Percentiles rank a stretch among this genome's conserved stretches.
phyloP scores from a whole-genome alignment of 2,797 vertebrate species.

The Liparis tanakae region DNA sequence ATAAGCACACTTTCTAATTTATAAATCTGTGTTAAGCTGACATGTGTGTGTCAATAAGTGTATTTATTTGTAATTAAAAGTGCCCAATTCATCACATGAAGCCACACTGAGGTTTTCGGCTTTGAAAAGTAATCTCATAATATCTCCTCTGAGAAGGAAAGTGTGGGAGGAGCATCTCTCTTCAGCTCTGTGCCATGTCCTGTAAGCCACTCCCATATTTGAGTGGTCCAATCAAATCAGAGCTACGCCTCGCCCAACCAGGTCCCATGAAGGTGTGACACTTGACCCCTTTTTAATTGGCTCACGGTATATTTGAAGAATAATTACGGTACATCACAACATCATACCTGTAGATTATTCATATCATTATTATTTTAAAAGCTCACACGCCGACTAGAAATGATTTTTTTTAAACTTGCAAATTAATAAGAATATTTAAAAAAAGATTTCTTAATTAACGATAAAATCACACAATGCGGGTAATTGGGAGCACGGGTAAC shows the following conservation, averaged over 20 bases:
- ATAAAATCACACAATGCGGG: not conserved
- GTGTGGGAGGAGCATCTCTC: not conserved
- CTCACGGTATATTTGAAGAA: not conserved
- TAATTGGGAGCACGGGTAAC: not conserved
- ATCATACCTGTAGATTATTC: too few relatives aligned
- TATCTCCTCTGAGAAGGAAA: not conserved
- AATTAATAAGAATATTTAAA: not conserved
- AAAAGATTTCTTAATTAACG: not conserved
- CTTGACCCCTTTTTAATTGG: not conserved
- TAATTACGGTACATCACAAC: not conserved
- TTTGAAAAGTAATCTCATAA: not conserved
- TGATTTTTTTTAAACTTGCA: too few relatives aligned
- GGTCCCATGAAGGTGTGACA: not conserved
- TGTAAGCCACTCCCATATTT: not conserved
- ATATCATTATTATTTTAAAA: too few relatives aligned
- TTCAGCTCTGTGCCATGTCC: not conserved
- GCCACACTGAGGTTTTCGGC: not conserved
- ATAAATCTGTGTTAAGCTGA: not conserved
- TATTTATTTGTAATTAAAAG: not conserved
- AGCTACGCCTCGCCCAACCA: not conserved
- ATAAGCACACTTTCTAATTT: not conserved
- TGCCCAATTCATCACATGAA: not conserved
- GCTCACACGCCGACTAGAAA: too few relatives aligned
- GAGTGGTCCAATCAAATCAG: constrained; percentile 10
- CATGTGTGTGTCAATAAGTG: not conserved